Evolutionary conservation across 2,797 vertebrate species (phyloP).

Genomic region (Poeciliopsis paucimaculata): DNA sequence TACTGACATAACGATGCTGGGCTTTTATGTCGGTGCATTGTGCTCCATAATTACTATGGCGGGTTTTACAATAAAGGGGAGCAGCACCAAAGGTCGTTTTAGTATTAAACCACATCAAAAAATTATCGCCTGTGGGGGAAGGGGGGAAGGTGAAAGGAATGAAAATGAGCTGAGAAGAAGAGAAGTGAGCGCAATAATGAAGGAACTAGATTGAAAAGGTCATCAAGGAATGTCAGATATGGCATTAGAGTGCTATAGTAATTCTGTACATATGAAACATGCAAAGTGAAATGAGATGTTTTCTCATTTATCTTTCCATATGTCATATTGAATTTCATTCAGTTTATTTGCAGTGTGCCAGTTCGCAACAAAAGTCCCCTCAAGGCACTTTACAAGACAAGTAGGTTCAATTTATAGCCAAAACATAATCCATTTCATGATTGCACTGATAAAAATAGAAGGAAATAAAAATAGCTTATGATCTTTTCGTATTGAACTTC

Average conservation of each 20-base stretch:
- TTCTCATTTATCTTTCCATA: slow-evolving; percentile 16
- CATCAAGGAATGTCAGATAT: slow-evolving; percentile 45
- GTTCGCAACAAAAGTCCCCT: not conserved
- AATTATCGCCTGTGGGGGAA: slow-evolving; percentile 35
- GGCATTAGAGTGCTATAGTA: slow-evolving; percentile 20
- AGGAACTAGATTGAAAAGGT: slow-evolving; percentile 55
- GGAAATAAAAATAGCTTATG: not conserved
- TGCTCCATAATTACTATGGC: slow-evolving; percentile 40
- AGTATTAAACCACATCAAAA: slow-evolving; percentile 45
- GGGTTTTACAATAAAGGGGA: slow-evolving; percentile 42
- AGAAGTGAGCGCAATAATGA: slow-evolving; percentile 29
- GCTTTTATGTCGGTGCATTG: slow-evolving; percentile 49
- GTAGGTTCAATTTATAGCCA: not conserved
- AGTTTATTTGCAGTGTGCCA: not conserved
- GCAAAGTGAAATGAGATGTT: slow-evolving; percentile 16
- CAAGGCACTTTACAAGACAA: not conserved
- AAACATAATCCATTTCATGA: not conserved
- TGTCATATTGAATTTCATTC: not conserved
- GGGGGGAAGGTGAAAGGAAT: slow-evolving; percentile 17
- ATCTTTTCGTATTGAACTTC: not conserved
- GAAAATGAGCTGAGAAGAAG: slow-evolving; percentile 26
- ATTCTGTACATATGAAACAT: slow-evolving; percentile 20
- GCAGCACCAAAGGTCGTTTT: slow-evolving; percentile 32
- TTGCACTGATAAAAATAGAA: not conserved
- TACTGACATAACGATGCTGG: slow-evolving; percentile 41